A percentile compares a stretch with the other conserved stretches of the same genome.
Evolutionary conservation across 2,888 invertebrate genomes (phyloP).

Genomic region (Diachrysia chrysitis): DNA sequence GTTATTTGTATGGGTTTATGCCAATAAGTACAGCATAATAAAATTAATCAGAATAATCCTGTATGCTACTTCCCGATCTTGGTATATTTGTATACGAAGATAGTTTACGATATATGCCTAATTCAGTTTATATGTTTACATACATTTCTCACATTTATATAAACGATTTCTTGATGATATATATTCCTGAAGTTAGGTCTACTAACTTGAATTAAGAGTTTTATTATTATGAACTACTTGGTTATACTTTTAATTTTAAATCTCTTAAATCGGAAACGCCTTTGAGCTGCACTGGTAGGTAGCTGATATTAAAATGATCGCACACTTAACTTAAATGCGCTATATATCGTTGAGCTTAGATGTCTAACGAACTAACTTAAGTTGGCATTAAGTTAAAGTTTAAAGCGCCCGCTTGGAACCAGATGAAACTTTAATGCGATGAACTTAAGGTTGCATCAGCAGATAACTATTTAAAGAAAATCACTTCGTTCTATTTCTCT

Average conservation of each 20-base stretch:
- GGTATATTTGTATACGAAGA: not conserved
- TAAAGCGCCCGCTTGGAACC: conserved; percentile 11
- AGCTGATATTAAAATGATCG: not conserved
- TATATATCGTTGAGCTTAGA: not conserved
- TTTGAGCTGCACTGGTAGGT: not conserved
- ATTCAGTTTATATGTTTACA: too few species aligned
- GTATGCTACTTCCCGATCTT: not conserved
- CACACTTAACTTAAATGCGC: not conserved
- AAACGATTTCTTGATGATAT: too few species aligned
- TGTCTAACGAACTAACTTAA: conserved; percentile 10
- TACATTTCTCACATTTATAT: too few species aligned
- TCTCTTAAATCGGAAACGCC: not conserved
- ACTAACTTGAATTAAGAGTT: too few species aligned
- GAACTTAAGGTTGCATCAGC: conserved; percentile 20
- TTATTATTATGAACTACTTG: not conserved
- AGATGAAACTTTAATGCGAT: conserved; percentile 24
- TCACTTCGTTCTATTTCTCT: not conserved
- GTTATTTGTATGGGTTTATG: not conserved
- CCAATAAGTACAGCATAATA: not conserved
- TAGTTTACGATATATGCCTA: too few species aligned
- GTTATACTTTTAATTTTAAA: not conserved
- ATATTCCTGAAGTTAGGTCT: too few species aligned
- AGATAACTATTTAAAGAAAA: not conserved
- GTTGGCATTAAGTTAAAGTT: conserved; percentile 9
- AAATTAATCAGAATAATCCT: not conserved